Percentiles rank a stretch among this genome's conserved stretches.
Conservation (phyloP, 2,113 vertebrate genomes). For the Pluvianellus socialis region DNA sequence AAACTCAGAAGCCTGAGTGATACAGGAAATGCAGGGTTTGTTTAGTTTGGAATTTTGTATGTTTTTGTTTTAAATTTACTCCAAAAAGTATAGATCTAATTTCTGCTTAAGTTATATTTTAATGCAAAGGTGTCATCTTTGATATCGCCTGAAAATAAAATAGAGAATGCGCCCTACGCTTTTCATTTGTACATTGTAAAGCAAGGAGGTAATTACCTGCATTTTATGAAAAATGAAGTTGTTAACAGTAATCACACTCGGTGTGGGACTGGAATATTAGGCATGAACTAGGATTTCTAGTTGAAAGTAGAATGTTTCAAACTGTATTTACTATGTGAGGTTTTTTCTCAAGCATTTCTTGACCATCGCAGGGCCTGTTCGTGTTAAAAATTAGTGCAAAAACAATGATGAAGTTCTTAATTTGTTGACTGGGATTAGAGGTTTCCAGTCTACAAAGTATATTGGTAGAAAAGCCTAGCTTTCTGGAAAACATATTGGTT, state of each 20-base stretch:
- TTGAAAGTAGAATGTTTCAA: background rate
- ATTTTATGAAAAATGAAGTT: background rate
- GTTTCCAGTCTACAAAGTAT: background rate
- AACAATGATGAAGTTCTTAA: background rate
- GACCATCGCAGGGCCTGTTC: fast-evolving
- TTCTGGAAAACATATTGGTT: background rate
- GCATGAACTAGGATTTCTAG: background rate
- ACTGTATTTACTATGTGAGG: background rate
- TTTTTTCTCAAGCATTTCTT: background rate
- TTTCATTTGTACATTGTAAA: background rate
- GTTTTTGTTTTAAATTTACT: background rate
- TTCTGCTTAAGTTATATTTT: background rate
- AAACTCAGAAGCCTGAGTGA: background rate
- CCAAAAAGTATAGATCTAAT: background rate
- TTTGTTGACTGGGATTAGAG: background rate
- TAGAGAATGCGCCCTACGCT: background rate
- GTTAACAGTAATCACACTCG: background rate
- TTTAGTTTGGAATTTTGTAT: background rate
- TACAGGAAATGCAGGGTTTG: fast-evolving
- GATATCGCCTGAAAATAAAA: background rate
- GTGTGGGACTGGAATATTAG: background rate
- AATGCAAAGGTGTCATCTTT: background rate
- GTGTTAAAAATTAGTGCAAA: background rate
- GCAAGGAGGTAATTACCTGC: background rate
- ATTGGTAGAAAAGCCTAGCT: background rate